A percentile compares a stretch with the other conserved stretches of the same genome.
Conservation (phyloP, 2,888 invertebrate species). For the Oligia fasciuncula region DNA sequence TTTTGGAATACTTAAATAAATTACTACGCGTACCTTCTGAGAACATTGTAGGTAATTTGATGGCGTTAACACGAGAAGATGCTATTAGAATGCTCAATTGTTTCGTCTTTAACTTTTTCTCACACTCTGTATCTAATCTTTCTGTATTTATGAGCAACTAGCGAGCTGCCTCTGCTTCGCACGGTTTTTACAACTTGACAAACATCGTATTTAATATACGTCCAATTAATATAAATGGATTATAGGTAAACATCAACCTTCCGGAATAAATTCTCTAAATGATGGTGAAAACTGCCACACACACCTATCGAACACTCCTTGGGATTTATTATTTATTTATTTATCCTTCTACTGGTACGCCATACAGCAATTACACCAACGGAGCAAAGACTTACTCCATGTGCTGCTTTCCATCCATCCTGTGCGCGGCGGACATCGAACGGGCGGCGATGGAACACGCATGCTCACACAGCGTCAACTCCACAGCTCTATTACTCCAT, state of each 20-base stretch:
- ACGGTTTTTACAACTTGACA: not conserved
- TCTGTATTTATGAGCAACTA: not conserved
- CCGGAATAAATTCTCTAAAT: not conserved
- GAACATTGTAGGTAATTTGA: slow-evolving; percentile 49
- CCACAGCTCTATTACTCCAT: too few relatives aligned
- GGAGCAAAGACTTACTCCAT: too few relatives aligned
- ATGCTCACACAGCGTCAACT: too few relatives aligned
- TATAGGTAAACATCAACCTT: not conserved
- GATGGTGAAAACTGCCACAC: not conserved
- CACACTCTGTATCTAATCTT: slow-evolving; percentile 7
- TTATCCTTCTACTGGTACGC: too few relatives aligned
- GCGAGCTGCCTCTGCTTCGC: not conserved
- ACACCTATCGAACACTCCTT: not conserved
- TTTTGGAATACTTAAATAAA: slow-evolving; percentile 50
- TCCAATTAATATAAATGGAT: not conserved
- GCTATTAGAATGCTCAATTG: slow-evolving; percentile 47
- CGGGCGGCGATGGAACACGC: too few relatives aligned
- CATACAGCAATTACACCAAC: too few relatives aligned
- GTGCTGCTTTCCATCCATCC: too few relatives aligned
- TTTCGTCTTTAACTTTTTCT: slow-evolving; percentile 29
- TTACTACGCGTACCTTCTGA: slow-evolving; percentile 44
- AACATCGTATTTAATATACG: not conserved
- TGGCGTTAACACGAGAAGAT: slow-evolving; percentile 34
- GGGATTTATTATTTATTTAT: not conserved
- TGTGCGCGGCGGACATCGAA: too few relatives aligned